Evolutionary conservation across 2,888 invertebrate genomes (phyloP).

Genomic region (Pseudanteris insignis): DNA sequence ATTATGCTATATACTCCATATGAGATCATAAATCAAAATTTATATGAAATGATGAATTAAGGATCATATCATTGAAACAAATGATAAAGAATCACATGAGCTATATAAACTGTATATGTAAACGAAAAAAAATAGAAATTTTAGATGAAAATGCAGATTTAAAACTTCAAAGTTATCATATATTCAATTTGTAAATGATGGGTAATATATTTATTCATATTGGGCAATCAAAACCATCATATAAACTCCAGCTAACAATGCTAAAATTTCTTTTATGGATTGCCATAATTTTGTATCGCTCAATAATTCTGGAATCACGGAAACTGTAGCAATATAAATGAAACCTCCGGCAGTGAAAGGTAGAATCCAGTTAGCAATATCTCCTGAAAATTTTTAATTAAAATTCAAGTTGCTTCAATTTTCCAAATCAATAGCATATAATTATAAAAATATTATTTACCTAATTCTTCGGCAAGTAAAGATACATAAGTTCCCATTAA

Average conservation of each 20-base stretch:
- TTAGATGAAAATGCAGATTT: too few relatives aligned
- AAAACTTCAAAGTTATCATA: too few relatives aligned
- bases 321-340: slow-evolving; percentile 99
- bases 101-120: too few relatives aligned
- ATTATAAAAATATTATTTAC: slow-evolving; percentile 53
- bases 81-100: too few relatives aligned
- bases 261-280: slow-evolving; percentile 89
- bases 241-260: slow-evolving; percentile 87
- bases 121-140: too few relatives aligned
- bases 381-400: slow-evolving; percentile 67
- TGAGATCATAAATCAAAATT: too few relatives aligned
- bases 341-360: slow-evolving; percentile 99
- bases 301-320: slow-evolving; percentile 96
- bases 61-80: too few relatives aligned
- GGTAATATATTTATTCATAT: slow-evolving; percentile 69
- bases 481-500: slow-evolving; percentile 91
- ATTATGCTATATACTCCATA: too few relatives aligned
- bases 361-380: slow-evolving; percentile 85
- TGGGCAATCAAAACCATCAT: slow-evolving; percentile 96
- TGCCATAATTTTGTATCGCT: slow-evolving; percentile 88
- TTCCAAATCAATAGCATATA: too few relatives aligned
- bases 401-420: too few relatives aligned
- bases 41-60: too few relatives aligned
- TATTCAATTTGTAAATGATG: neutral
- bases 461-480: slow-evolving; percentile 79